These are phyloP conservation scores for Bagarius yarrelli DNA, from an alignment of 2,113 vertebrate genomes.

Conservation along the genomic window DNA sequence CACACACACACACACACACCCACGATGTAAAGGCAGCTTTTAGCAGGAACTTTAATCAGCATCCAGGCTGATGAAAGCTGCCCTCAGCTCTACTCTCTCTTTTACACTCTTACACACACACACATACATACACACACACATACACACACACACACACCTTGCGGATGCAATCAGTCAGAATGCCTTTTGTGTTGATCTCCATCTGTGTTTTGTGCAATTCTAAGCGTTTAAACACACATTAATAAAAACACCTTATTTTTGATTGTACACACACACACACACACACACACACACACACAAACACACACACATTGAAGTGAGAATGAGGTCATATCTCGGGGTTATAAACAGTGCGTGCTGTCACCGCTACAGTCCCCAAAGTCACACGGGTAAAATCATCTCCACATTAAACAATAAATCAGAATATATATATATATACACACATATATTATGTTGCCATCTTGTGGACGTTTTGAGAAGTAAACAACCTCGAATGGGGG, in stretches of 20 bases:
- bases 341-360: not conserved
- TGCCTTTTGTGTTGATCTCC: conserved; percentile 2
- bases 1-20: no score
- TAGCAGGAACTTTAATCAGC: conserved; percentile 32
- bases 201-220: conserved; percentile 29
- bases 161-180: not conserved
- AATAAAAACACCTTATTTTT: conserved; percentile 30
- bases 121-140: conserved; percentile 18
- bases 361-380: conserved; percentile 1
- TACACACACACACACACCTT: not conserved
- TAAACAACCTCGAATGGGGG: no score
- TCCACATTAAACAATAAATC: conserved; percentile 29
- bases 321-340: conserved; percentile 18
- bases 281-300: not conserved
- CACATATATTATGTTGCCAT: no score
- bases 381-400: not conserved
- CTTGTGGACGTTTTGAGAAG: no score
- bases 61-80: conserved; percentile 37
- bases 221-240: conserved; percentile 22
- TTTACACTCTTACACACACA: conserved; percentile 14
- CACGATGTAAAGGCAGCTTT: no score
- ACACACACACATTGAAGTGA: conserved; percentile 7
- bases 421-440: conserved; percentile 35
- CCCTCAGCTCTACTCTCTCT: not conserved
- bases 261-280: conserved; percentile 4